Evolutionary conservation across 1,140 invertebrate genomes (phyloP), one percentile per base, ranked within the genome.

Genomic region (Grapholita molesta): DNA sequence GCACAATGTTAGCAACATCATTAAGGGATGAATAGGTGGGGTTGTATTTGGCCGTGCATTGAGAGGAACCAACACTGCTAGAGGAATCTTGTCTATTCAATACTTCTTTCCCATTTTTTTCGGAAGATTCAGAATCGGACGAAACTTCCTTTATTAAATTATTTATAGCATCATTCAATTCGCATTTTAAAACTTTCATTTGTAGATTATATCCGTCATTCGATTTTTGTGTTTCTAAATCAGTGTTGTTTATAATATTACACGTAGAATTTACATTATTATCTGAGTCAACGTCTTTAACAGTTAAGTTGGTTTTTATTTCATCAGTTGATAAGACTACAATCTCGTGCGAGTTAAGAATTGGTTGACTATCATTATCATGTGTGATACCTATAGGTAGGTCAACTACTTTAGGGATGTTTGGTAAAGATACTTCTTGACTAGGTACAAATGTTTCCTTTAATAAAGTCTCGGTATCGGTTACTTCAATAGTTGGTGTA

Each of bases 31-130:
- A 91, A 80, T 80, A 81, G 57, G 75, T 88, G 61, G 91, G 91
- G 70, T 92, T 92, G 76, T 92, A 92, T 88, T 91, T 93, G 33
- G 90, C 90, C 8, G 92, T 93, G 68, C 92, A 92, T 74, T 92
- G 92, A 23, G 92, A 92, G 67, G 92, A 92, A 73, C 82, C 80
- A 57, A 92, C 75, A 76, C 92, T 92, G 73, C 91, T 92, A 64
- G 92, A 92, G 25, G 92, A 93, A 75, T 92, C 88, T 84, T 92
- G 92, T 57, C 92, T 82, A 23, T 78, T 78, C 55, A 89, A 86
- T 15, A 73, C 76, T 28, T 87, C 82, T 77, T 80, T 85, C 21
- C 53, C 25, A 64, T 72, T 76, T 66, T 89, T 84, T 70, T 78
- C 75, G 15, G 15, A 35, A 57, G 48, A 77, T 74, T 90, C 88